These are phyloP conservation scores for Delphinapterus leucas DNA, from an alignment of 2,113 vertebrate species.

Conservation along the genomic window DNA sequence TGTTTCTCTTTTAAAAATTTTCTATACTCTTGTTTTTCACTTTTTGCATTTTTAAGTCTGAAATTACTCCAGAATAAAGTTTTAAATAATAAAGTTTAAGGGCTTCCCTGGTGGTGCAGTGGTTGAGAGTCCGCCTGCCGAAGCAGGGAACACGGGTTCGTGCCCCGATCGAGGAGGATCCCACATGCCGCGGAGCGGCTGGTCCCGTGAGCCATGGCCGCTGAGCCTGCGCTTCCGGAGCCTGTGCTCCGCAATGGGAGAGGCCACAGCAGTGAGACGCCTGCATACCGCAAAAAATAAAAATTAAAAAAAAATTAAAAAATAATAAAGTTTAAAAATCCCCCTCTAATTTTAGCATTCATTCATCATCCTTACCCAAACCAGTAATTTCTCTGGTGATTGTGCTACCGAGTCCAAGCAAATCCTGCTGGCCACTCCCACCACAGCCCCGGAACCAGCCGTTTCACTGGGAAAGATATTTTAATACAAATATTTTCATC, in stretches of 20 bases:
- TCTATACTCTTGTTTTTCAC: not conserved
- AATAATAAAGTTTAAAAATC: not conserved
- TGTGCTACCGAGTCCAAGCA: not conserved
- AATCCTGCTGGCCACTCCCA: not conserved
- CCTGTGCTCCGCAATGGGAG: too few relatives aligned
- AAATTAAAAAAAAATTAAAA: not conserved
- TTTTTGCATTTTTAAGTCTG: not conserved
- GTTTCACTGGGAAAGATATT: not conserved
- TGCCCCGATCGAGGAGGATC: too few relatives aligned
- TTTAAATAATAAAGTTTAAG: not conserved
- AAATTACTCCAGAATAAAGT: not conserved
- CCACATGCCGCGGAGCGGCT: too few relatives aligned
- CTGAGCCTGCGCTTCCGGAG: too few relatives aligned
- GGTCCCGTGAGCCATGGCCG: too few relatives aligned
- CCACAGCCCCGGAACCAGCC: rapidly evolving
- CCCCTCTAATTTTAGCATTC: not conserved
- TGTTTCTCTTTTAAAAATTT: not conserved
- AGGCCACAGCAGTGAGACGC: too few relatives aligned
- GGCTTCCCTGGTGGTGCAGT: too few relatives aligned
- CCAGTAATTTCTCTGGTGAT: not conserved
- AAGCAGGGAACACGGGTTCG: too few relatives aligned
- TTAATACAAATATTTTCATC: not conserved
- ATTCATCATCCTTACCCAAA: rapidly evolving
- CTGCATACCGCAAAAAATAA: too few relatives aligned
- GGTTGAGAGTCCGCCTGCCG: too few relatives aligned